Percentiles rank a stretch among this genome's conserved stretches.
Conservation (phyloP, 2,113 vertebrate genomes). For the Xenopus borealis region DNA sequence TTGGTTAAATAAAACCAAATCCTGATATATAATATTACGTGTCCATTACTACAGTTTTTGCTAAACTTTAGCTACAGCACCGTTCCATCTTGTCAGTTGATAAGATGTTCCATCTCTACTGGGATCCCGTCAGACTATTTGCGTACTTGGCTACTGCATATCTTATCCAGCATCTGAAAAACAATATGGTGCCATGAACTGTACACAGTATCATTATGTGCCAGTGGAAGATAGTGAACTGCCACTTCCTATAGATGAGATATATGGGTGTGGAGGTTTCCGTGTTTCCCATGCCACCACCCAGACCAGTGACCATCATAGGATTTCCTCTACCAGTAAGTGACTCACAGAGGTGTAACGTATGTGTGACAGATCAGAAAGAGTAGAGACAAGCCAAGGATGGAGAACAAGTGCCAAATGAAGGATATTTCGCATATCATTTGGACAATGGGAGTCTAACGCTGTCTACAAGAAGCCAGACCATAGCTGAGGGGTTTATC, state of each 20-base stretch:
- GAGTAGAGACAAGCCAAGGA: not conserved
- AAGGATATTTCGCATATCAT: too few species aligned
- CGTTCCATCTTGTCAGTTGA: too few species aligned
- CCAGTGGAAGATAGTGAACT: too few species aligned
- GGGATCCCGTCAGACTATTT: not conserved
- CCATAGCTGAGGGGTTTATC: not conserved
- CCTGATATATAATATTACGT: too few species aligned
- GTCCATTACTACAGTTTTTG: too few species aligned
- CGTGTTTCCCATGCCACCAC: not conserved
- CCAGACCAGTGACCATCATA: not conserved
- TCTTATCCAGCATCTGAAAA: not conserved
- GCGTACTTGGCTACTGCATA: too few species aligned
- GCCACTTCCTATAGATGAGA: constrained; percentile 14
- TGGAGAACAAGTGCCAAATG: not conserved
- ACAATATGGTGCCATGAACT: not conserved
- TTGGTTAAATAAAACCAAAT: too few species aligned
- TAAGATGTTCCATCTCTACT: too few species aligned
- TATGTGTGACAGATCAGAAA: not conserved
- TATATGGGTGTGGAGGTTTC: not conserved
- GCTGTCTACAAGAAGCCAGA: not conserved
- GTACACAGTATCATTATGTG: too few species aligned
- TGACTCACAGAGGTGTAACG: not conserved
- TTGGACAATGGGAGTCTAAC: not conserved
- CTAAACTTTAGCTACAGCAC: too few species aligned
- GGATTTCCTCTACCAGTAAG: constrained; percentile 24